phyloP scores from a whole-genome alignment of 2,888 invertebrate genomes.

The Bugula neritina region DNA sequence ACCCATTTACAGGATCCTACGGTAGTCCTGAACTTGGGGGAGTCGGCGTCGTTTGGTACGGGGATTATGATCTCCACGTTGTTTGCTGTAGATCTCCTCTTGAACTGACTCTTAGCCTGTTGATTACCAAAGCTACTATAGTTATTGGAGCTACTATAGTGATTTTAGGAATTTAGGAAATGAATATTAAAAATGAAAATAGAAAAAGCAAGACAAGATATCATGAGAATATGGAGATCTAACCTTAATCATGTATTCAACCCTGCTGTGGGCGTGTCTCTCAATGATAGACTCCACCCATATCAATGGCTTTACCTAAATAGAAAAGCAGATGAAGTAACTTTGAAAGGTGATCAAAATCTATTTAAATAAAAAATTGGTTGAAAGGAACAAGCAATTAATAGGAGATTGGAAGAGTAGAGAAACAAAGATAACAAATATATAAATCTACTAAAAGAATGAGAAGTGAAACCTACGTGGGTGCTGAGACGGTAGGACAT shows the following conservation, averaged over 20 bases:
- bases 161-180: too few species aligned
- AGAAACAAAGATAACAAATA: too few species aligned
- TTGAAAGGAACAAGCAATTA: neutral
- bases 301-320: conserved; percentile 78
- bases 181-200: too few species aligned
- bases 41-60: conserved; percentile 75
- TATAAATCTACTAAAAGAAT: too few species aligned
- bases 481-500: conserved; percentile 97
- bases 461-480: conserved; percentile 61
- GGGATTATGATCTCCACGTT: conserved; percentile 82
- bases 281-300: conserved; percentile 99
- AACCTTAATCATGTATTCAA: conserved; percentile 94
- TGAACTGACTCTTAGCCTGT: conserved; percentile 90
- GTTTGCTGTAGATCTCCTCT: conserved; percentile 92
- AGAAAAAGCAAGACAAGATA: too few species aligned
- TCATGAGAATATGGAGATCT: too few species aligned
- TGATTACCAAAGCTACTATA: too few species aligned
- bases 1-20: conserved; percentile 95
- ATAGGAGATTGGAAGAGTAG: too few species aligned
- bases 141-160: too few species aligned
- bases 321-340: conserved; percentile 7
- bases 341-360: conserved; percentile 17
- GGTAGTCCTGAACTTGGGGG: conserved; percentile 95
- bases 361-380: neutral
- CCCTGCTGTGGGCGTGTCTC: conserved; percentile 89